Conservation (phyloP, 1,140 invertebrate species). For the Pachyrhynchus sulphureomaculatus region DNA sequence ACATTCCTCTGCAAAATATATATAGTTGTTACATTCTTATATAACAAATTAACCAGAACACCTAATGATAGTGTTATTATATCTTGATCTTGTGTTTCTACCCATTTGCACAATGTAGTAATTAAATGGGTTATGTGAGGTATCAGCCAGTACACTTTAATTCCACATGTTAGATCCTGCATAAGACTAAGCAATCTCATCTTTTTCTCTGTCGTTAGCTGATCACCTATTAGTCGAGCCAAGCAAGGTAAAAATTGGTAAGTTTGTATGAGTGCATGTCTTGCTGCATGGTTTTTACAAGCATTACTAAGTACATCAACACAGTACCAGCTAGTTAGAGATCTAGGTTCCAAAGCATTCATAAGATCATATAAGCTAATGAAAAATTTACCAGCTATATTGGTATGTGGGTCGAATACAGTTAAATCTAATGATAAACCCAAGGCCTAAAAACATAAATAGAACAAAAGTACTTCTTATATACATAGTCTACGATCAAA, state of each 20-base stretch:
- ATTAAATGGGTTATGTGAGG: constrained; percentile 64
- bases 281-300: constrained; percentile 60
- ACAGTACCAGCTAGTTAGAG: constrained; percentile 57
- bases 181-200: constrained; percentile 56
- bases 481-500: constrained; percentile 8
- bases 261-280: constrained; percentile 63
- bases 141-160: constrained; percentile 71
- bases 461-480: not conserved
- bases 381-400: constrained; percentile 56
- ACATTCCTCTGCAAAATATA: constrained; percentile 65
- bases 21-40: constrained; percentile 67
- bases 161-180: constrained; percentile 69
- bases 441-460: constrained; percentile 50
- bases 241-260: constrained; percentile 69
- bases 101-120: constrained; percentile 62
- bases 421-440: constrained; percentile 54
- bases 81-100: constrained; percentile 57
- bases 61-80: constrained; percentile 62
- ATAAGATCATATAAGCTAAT: constrained; percentile 56
- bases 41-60: constrained; percentile 71
- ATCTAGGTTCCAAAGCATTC: constrained; percentile 44
- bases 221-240: constrained; percentile 57
- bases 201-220: constrained; percentile 57
- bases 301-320: constrained; percentile 63
- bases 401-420: constrained; percentile 58